phyloP scores from a whole-genome alignment of 1,140 invertebrate species.

The Cryptotermes secundus region DNA sequence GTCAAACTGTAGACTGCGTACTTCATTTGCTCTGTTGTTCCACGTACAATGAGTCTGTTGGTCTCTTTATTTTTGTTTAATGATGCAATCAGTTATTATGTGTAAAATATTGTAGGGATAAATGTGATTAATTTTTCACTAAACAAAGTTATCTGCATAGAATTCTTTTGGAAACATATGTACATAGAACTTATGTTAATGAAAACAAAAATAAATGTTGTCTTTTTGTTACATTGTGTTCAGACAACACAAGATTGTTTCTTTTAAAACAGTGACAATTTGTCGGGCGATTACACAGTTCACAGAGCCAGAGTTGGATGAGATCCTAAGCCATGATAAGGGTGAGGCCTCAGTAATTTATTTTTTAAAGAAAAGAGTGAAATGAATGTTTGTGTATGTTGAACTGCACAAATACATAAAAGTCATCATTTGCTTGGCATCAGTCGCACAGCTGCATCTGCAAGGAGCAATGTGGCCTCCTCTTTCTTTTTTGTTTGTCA shows the following conservation, averaged over 20 bases:
- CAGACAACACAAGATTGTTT: slow-evolving; percentile 5
- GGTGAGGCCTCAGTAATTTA: no score
- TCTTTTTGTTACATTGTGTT: slow-evolving; percentile 29
- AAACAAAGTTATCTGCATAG: slow-evolving; percentile 24
- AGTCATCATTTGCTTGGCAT: no score
- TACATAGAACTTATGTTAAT: slow-evolving; percentile 24
- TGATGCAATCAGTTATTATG: slow-evolving; percentile 23
- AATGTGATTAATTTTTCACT: slow-evolving; percentile 27
- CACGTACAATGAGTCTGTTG: slow-evolving; percentile 2
- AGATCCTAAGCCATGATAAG: no score
- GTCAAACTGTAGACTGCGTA: slow-evolving; percentile 24
- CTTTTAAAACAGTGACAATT: neutral
- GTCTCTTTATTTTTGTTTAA: slow-evolving; percentile 7
- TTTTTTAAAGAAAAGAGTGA: no score
- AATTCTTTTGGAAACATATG: slow-evolving; percentile 29
- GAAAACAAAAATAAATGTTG: slow-evolving; percentile 28
- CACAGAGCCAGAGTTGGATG: no score
- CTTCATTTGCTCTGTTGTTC: neutral
- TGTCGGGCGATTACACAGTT: no score
- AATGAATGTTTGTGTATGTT: no score
- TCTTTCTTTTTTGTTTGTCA: no score
- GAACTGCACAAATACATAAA: no score
- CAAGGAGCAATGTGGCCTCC: no score
- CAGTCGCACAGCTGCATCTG: no score
- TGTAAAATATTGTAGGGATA: slow-evolving; percentile 28